These are phyloP conservation scores for Callosobruchus maculatus DNA, from an alignment of 2,888 invertebrate genomes.

Conservation along the genomic window DNA sequence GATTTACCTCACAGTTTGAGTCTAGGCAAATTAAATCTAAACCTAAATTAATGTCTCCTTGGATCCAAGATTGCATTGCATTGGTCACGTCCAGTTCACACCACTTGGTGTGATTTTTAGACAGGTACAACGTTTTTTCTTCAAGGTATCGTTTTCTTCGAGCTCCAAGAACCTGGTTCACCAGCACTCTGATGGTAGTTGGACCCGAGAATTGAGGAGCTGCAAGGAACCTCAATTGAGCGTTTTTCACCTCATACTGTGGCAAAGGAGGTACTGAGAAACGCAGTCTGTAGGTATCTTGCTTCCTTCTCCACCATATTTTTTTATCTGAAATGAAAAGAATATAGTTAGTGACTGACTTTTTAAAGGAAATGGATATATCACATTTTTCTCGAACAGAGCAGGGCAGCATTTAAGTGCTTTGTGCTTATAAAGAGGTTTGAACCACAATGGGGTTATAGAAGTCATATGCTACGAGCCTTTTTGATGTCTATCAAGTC, in stretches of 20 bases:
- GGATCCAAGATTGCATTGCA: slow-evolving; percentile 52
- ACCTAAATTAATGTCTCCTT: slow-evolving; percentile 50
- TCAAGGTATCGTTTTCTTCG: slow-evolving; percentile 45
- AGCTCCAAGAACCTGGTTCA: slow-evolving; percentile 46
- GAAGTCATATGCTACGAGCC: too few species aligned
- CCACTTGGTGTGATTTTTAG: slow-evolving; percentile 52
- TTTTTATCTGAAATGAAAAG: slow-evolving; percentile 39
- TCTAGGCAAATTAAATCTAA: slow-evolving; percentile 55
- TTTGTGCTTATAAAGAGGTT: too few species aligned
- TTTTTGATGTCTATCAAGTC: too few species aligned
- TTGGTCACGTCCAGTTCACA: slow-evolving; percentile 58
- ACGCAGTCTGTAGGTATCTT: slow-evolving; percentile 23
- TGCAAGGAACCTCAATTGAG: slow-evolving; percentile 49
- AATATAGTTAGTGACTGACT: too few species aligned
- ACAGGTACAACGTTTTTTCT: slow-evolving; percentile 43
- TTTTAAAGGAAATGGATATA: too few species aligned
- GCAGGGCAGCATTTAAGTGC: too few species aligned
- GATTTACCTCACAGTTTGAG: slow-evolving; percentile 47
- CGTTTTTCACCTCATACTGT: slow-evolving; percentile 46
- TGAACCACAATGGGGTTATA: too few species aligned
- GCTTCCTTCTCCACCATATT: slow-evolving; percentile 30
- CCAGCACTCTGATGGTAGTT: slow-evolving; percentile 34
- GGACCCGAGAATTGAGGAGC: slow-evolving; percentile 31
- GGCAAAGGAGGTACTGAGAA: slow-evolving; percentile 30
- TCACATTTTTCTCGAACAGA: too few species aligned